A percentile compares a stretch with the other conserved stretches of the same genome.
Evolutionary conservation across 2,888 invertebrate species (phyloP).

Genomic region (Tetranychus piercei): DNA sequence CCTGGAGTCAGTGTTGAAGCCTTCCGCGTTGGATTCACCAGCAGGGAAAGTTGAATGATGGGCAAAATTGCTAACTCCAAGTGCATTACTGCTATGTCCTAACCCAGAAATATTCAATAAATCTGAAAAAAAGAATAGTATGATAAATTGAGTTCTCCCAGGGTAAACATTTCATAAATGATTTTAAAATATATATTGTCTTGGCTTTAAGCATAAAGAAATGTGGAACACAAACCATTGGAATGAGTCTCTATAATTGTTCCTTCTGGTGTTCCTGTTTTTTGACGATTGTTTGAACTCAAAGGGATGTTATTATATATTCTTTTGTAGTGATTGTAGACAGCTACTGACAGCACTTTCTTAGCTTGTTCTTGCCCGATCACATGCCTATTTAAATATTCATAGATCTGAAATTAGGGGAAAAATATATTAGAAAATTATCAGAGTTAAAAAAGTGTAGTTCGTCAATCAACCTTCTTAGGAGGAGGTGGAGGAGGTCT

Average conservation of each 20-base stretch:
- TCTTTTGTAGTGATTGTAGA: conserved; percentile 96
- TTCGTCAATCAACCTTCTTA: conserved; percentile 45
- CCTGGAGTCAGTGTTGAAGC: conserved; percentile 17
- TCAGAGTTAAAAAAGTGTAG: conserved; percentile 2
- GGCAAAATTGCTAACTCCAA: conserved; percentile 34
- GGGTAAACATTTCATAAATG: not conserved
- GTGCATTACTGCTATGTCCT: conserved; percentile 44
- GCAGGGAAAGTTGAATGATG: conserved; percentile 12
- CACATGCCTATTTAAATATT: conserved; percentile 86
- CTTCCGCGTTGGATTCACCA: conserved; percentile 11
- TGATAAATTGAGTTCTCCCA: conserved; percentile 32
- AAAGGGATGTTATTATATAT: conserved; percentile 67
- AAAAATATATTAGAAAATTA: conserved; percentile 23
- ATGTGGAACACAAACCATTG: conserved; percentile 32
- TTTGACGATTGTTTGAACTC: conserved; percentile 13
- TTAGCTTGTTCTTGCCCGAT: conserved; percentile 94
- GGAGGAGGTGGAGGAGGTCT: conserved; percentile 68
- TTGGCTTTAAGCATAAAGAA: not conserved
- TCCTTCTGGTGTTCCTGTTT: conserved; percentile 21
- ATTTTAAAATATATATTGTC: too few species aligned
- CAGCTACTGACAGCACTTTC: conserved; percentile 89
- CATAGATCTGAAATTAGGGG: conserved; percentile 50
- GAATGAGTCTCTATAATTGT: conserved; percentile 45
- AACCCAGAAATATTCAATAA: conserved; percentile 65
- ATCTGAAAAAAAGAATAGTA: conserved; percentile 36